Conservation (phyloP, 2,797 vertebrate species). For the Enteromius mattozi region DNA sequence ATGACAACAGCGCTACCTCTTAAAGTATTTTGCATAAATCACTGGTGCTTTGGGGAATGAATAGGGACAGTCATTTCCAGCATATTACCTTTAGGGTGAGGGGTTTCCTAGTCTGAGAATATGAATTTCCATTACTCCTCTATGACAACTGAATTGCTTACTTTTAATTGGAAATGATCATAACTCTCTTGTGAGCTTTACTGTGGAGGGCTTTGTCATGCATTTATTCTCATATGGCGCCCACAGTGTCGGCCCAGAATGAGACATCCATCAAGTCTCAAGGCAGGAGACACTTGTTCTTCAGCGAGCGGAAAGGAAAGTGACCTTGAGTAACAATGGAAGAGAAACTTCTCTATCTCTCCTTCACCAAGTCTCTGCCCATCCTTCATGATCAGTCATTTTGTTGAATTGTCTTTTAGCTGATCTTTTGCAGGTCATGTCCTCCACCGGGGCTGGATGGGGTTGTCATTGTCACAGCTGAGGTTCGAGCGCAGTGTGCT, state of each 20-base stretch:
- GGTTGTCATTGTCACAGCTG: slow-evolving; percentile 53
- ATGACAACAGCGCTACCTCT: slow-evolving; percentile 38
- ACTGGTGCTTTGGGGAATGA: slow-evolving; percentile 53
- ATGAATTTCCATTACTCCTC: slow-evolving; percentile 64
- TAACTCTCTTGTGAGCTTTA: slow-evolving; percentile 58
- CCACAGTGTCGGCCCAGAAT: slow-evolving; percentile 52
- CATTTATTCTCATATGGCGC: slow-evolving; percentile 60
- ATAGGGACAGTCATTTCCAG: slow-evolving; percentile 52
- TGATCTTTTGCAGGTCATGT: slow-evolving; percentile 34
- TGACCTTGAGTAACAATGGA: slow-evolving; percentile 70
- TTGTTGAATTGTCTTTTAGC: slow-evolving; percentile 33
- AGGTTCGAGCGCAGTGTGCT: slow-evolving; percentile 49
- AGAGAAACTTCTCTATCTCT: slow-evolving; percentile 59
- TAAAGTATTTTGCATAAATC: slow-evolving; percentile 62
- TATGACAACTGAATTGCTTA: slow-evolving; percentile 64
- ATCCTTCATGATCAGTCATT: slow-evolving; percentile 43
- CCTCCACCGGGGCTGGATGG: slow-evolving; percentile 27
- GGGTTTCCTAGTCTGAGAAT: slow-evolving; percentile 50
- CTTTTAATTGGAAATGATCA: slow-evolving; percentile 68
- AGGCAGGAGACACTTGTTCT: slow-evolving; percentile 59
- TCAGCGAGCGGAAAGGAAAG: slow-evolving; percentile 64
- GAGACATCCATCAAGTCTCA: slow-evolving; percentile 65
- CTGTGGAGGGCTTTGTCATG: slow-evolving; percentile 49
- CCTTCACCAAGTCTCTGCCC: not conserved
- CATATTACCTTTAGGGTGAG: slow-evolving; percentile 58